phyloP scores from a whole-genome alignment of 2,113 vertebrate genomes.

The Alaudala cheleensis region DNA sequence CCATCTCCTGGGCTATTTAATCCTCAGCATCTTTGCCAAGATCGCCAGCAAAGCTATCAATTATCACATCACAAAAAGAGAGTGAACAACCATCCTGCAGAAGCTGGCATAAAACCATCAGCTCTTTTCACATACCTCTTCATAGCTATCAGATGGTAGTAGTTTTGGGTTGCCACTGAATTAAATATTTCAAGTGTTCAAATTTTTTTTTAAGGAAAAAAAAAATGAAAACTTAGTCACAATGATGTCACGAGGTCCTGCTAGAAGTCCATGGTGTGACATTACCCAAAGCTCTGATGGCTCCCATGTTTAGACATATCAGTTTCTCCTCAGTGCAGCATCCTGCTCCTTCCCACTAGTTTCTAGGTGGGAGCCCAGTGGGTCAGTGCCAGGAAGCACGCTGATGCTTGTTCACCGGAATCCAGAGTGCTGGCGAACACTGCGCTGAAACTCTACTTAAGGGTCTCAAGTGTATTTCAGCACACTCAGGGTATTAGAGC shows the following conservation, averaged over 20 bases:
- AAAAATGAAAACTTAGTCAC: neutral
- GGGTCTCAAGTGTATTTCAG: slow-evolving; percentile 73
- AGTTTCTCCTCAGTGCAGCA: neutral
- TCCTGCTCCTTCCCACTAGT: neutral
- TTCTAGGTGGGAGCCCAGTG: slow-evolving; percentile 25
- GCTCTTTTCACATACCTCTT: slow-evolving; percentile 46
- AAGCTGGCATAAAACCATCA: slow-evolving; percentile 40
- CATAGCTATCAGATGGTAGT: slow-evolving; percentile 46
- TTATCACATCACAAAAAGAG: slow-evolving; percentile 63
- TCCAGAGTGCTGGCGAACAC: slow-evolving; percentile 19
- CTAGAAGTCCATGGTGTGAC: neutral
- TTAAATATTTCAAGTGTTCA: neutral
- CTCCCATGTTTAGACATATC: neutral
- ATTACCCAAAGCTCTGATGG: neutral
- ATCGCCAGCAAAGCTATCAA: slow-evolving; percentile 55
- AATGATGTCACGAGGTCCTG: slow-evolving; percentile 19
- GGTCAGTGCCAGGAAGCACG: slow-evolving; percentile 37
- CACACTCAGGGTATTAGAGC: slow-evolving; percentile 77
- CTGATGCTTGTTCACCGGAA: slow-evolving; percentile 48
- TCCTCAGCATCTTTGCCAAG: slow-evolving; percentile 48
- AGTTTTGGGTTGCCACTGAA: slow-evolving; percentile 39
- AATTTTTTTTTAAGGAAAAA: neutral
- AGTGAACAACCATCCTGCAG: slow-evolving; percentile 45
- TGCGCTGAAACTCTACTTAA: slow-evolving; percentile 53
- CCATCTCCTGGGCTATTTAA: slow-evolving; percentile 44